A percentile compares a stretch with the other conserved stretches of the same genome.
These are phyloP conservation scores for Tipula lateralis DNA, from an alignment of 2,888 invertebrate genomes.

Conservation along the genomic window DNA sequence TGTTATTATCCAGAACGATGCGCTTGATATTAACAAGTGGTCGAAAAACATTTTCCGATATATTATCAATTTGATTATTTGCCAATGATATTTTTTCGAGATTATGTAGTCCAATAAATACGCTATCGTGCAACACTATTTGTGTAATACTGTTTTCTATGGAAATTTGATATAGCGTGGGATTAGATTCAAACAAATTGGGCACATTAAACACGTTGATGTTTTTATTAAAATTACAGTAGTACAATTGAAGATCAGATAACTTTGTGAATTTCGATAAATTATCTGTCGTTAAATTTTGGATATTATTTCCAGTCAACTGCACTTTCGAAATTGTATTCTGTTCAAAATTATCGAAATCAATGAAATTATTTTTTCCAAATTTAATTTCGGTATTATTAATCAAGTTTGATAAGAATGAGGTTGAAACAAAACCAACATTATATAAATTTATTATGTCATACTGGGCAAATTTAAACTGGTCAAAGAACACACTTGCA, in stretches of 20 bases:
- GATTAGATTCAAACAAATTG: not conserved
- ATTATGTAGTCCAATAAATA: not conserved
- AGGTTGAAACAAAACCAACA: not conserved
- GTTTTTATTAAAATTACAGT: not conserved
- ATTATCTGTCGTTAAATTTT: not conserved
- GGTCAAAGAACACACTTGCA: not conserved
- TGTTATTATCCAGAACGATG: not conserved
- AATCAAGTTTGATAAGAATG: not conserved
- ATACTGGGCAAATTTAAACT: not conserved
- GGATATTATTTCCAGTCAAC: not conserved
- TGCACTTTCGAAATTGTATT: not conserved
- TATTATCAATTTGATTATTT: not conserved
- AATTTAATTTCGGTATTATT: not conserved
- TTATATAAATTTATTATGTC: not conserved
- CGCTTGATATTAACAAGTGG: not conserved
- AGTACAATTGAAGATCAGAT: not conserved
- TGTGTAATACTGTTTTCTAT: not conserved
- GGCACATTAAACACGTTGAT: not conserved
- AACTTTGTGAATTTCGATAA: not conserved
- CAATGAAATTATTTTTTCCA: not conserved
- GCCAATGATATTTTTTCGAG: not conserved
- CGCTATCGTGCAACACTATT: not conserved
- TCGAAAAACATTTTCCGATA: not conserved
- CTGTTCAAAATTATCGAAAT: not conserved
- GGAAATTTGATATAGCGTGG: not conserved